Base-by-base conservation (phyloP, 2,797 vertebrate genomes). In the Microctenopoma steveboyesi region DNA sequence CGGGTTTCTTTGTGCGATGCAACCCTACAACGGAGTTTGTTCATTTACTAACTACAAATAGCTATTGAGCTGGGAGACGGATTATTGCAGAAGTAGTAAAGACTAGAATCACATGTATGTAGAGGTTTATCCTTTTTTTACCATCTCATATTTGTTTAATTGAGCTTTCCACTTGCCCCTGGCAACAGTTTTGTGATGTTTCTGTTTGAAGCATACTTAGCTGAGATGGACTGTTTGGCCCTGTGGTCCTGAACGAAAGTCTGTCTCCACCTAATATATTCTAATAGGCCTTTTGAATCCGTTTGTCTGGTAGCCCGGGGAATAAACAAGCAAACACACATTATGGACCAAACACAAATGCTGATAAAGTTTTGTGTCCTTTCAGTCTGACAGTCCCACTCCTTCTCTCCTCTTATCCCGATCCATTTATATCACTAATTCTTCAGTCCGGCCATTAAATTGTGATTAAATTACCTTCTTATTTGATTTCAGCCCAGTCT, bases 401-500 rank as follows among this genome's bases (percentile, higher is more conserved):
- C 27, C 43, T 15, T 74, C 58, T 25, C 46, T 42, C 42, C 45
- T 71, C 51, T 15, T 56, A 48, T 53, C 33, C 50, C 7, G 27
- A 22, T 45, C 39, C 35, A 57, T 71, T 77, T 69, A 47, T 50
- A 57, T 67, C 37, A 42, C 58, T 43, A 78, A 66, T 79, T 81
- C 54, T 51, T 64, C 64, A 70, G 48, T 74, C 35, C 64, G 48
- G 74, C 59, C 51, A 54, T 81, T 73, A 28, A 84, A 61, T 13
- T 55, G 43, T 74, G 70, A 83, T 81, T 72, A 58, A 72, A 80
- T 78, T 57, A 56, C 10, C 15, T 49, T 5, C 69, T 82, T 30
- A 71, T 85, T 77, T 66, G 22, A 76, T 91, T 91, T 58, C 83
- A 99, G 98, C 88, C 95, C 94, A 1, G 57, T 99, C 78, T 93